These are phyloP conservation scores for Nomada fabriciana DNA, from an alignment of 2,888 invertebrate genomes.

Conservation along the genomic window DNA sequence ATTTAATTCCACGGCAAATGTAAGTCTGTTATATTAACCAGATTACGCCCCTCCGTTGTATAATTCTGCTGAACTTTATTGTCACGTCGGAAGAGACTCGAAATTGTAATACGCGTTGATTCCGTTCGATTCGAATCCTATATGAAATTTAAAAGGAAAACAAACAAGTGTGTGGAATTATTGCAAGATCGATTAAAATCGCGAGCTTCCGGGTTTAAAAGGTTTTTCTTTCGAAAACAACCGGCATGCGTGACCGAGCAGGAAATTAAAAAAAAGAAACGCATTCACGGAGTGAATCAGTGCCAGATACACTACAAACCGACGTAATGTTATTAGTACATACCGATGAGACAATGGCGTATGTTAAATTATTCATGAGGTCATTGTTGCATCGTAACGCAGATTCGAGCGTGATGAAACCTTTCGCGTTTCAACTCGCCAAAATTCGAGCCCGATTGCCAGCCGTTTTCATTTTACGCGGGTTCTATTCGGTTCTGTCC, in stretches of 20 bases:
- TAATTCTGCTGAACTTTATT: neutral
- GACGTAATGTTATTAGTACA: conserved; percentile 66
- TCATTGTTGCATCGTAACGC: conserved; percentile 63
- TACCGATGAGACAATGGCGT: conserved; percentile 66
- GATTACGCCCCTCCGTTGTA: neutral
- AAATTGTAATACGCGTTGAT: neutral
- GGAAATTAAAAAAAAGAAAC: conserved; percentile 49
- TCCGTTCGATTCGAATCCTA: conserved; percentile 1
- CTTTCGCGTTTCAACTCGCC: conserved; percentile 39
- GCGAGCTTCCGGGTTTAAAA: conserved; percentile 36
- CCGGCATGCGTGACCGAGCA: conserved; percentile 35
- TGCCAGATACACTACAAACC: conserved; percentile 58
- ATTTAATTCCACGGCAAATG: neutral
- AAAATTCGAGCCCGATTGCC: conserved; percentile 30
- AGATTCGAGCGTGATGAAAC: conserved; percentile 61
- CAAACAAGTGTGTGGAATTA: conserved; percentile 2
- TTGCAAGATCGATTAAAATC: conserved; percentile 47
- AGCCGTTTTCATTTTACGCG: conserved; percentile 9
- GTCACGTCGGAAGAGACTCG: neutral
- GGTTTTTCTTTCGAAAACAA: conserved; percentile 25
- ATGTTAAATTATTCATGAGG: conserved; percentile 72
- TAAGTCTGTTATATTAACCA: neutral
- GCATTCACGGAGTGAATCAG: conserved; percentile 57
- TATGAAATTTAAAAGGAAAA: neutral
- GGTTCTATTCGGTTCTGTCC: conserved; percentile 17